phyloP scores from a whole-genome alignment of 64 coral and sea anemone genomes.

The Porites lutea region DNA sequence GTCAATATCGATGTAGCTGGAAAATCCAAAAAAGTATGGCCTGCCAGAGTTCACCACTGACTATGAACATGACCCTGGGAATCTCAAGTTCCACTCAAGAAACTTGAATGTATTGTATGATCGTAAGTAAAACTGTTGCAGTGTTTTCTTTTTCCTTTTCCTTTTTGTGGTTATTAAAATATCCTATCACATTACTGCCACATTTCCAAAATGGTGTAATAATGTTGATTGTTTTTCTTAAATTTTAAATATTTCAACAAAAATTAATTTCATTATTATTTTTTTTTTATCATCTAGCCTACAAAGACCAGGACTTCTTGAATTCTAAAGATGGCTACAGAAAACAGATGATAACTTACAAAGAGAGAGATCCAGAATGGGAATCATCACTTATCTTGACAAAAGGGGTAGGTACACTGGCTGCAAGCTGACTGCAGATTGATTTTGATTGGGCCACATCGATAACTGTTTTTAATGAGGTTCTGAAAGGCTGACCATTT shows the following conservation, averaged over 20 bases:
- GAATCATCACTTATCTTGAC: constrained; percentile 64
- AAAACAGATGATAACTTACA: constrained; percentile 83
- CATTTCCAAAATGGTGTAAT: too few relatives aligned
- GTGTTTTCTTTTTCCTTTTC: too few relatives aligned
- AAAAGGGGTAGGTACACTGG: constrained; percentile 60
- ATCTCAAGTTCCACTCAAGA: constrained; percentile 69
- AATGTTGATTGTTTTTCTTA: too few relatives aligned
- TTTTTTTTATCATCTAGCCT: constrained; percentile 13
- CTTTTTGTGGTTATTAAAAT: too few relatives aligned
- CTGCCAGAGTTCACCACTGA: constrained; percentile 74
- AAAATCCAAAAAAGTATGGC: constrained; percentile 81
- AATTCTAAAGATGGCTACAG: constrained; percentile 85
- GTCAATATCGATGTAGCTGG: constrained; percentile 28
- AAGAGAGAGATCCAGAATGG: constrained; percentile 51
- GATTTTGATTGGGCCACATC: too few relatives aligned
- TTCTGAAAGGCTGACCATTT: too few relatives aligned
- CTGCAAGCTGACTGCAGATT: too few relatives aligned
- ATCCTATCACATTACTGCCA: too few relatives aligned
- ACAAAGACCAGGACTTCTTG: constrained; percentile 56
- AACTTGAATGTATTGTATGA: constrained; percentile 78
- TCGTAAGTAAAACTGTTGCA: constrained; percentile 58
- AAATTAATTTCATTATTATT: background rate
- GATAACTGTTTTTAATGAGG: too few relatives aligned
- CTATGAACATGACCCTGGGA: constrained; percentile 76
- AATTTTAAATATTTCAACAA: too few relatives aligned